These are phyloP conservation scores for Azemiops feae DNA, from an alignment of 2,113 vertebrate species.

Conservation along the genomic window DNA sequence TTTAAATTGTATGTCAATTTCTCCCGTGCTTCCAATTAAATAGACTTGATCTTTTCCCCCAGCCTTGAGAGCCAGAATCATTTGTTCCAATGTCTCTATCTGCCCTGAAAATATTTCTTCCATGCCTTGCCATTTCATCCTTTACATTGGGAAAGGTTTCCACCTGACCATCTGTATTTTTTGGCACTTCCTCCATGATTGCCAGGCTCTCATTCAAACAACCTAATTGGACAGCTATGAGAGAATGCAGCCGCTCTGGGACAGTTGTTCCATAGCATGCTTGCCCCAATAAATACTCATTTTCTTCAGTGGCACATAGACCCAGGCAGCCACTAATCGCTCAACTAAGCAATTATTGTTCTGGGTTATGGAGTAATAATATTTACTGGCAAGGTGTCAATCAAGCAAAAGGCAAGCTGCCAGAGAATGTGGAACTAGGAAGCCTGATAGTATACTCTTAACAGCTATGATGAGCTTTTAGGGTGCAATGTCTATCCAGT, in stretches of 20 bases:
- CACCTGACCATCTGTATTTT: not conserved
- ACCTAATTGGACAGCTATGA: not conserved
- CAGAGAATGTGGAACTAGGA: not conserved
- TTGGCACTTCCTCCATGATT: not conserved
- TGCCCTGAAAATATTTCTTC: not conserved
- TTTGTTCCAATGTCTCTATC: not conserved
- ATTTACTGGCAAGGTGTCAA: not conserved
- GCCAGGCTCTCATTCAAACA: not conserved
- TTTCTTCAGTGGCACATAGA: not conserved
- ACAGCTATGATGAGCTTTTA: not conserved
- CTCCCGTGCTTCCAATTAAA: not conserved
- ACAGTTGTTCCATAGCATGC: not conserved
- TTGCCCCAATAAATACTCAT: not conserved
- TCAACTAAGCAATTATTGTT: not conserved
- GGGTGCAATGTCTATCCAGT: not conserved
- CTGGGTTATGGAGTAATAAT: not conserved
- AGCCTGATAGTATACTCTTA: not conserved
- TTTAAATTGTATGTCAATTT: not conserved
- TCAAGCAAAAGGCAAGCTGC: not conserved
- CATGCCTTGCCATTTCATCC: not conserved
- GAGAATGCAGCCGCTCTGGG: not conserved
- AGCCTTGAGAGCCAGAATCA: not conserved
- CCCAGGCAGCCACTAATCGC: not conserved
- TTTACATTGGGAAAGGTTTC: not conserved
- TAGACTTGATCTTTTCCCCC: not conserved